Evolutionary conservation across 2,888 invertebrate genomes (phyloP), one percentile per base, ranked within the genome.

Genomic region (Campoplex nolae): DNA sequence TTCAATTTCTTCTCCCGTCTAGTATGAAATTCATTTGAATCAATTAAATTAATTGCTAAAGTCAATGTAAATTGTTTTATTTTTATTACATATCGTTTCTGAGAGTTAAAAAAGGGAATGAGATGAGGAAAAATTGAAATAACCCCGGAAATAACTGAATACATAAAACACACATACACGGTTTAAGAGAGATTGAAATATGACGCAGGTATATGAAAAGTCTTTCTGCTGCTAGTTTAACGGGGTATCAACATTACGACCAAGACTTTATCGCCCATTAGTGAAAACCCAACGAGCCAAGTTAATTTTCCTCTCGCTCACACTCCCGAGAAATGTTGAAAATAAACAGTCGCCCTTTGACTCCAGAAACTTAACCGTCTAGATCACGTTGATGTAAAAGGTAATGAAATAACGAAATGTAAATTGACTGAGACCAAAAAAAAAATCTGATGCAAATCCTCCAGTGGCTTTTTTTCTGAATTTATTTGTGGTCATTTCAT

Each of bases 201-300:
- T 58, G 23, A 65, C 23, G 65, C n/a, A 2, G 6, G 58, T 58
- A 56, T 58, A 56, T 74, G 62, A 32, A 23, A 23, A 75, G 56
- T 83, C 6, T 70, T 58, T 58, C 48, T 45, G 68, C 70, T 58
- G 70, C 51, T 62, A n/a, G 70, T 76, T 79, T 75, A 79, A 79
- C n/a, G 23, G 42, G n/a, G 23, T 73, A 74, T 70, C 74, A 68
- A 70, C 42, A 42, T 58, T 75, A 45, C 79, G 58, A 65, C 48
- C 68, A 54, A 48, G 23, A 58, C 78, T 79, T 75, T 67, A 79
- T 74, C 18, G 42, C 38, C 70, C 67, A 84, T 84, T 84, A 74
- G 79, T 68, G 38, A 38, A 73, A 48, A 73, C 28, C 35, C 74
- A 75, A 84, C 68, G 74, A 74, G 74, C 68, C 45, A 58, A 68